Conservation (phyloP, 1,140 invertebrate species). For the Drosophila lini region DNA sequence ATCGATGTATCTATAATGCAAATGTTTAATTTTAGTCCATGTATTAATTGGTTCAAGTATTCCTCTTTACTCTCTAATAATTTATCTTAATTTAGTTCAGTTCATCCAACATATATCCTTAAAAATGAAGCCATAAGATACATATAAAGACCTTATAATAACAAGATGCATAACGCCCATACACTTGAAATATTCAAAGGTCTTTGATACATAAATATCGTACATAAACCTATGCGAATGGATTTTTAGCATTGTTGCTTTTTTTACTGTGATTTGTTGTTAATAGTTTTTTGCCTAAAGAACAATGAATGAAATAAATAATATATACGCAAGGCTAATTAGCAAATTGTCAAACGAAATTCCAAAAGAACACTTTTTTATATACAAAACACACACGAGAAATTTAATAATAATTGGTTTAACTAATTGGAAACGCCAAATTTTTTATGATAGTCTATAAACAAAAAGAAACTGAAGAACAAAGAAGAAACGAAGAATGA, state of each 20-base stretch:
- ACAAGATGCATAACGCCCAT: background rate
- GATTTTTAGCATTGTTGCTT: constrained; percentile 75
- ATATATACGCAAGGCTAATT: constrained; percentile 47
- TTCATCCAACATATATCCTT: constrained; percentile 5
- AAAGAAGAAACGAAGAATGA: constrained; percentile 17
- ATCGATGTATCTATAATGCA: constrained; percentile 8
- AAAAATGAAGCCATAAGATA: constrained; percentile 23
- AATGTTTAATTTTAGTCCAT: constrained; percentile 7
- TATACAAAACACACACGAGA: constrained; percentile 21
- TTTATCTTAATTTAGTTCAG: constrained; percentile 20
- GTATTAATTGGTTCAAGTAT: constrained; percentile 12
- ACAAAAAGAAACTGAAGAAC: constrained; percentile 5
- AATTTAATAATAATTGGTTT: constrained; percentile 49
- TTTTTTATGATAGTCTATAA: constrained; percentile 64
- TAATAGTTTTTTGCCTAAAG: constrained; percentile 62
- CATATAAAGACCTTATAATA: background rate
- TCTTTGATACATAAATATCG: constrained; percentile 16
- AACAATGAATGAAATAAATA: constrained; percentile 48
- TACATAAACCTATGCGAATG: constrained; percentile 27
- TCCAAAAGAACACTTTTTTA: constrained; percentile 38
- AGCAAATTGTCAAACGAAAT: constrained; percentile 43
- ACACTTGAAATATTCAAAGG: background rate
- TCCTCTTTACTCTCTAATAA: constrained; percentile 24
- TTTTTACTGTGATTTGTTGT: constrained; percentile 80
- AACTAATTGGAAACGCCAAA: constrained; percentile 66